Evolutionary conservation across 2,113 vertebrate genomes (phyloP).

Genomic region (Rhea americana): DNA sequence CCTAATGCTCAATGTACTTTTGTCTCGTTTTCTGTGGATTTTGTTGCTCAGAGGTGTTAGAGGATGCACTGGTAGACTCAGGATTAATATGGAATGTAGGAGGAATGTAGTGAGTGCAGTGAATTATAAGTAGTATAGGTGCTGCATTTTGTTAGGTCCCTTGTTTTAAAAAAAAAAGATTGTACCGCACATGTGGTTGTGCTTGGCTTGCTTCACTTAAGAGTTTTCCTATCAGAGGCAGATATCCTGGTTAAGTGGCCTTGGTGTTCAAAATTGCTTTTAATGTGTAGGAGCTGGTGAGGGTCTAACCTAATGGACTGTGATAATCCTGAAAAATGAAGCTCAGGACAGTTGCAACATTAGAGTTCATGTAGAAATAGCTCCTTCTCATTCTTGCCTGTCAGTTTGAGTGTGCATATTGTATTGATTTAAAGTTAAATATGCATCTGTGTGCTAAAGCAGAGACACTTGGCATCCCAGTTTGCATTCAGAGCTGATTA

Average conservation of each 20-base stretch:
- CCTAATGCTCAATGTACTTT: neutral
- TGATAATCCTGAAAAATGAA: too few relatives aligned
- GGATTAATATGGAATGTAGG: neutral
- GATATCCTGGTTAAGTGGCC: neutral
- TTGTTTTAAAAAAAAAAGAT: neutral
- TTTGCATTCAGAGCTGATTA: neutral
- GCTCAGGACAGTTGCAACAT: rapidly evolving
- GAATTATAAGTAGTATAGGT: neutral
- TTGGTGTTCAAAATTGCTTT: neutral
- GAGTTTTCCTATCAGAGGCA: neutral
- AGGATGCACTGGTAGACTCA: rapidly evolving
- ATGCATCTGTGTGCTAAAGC: neutral
- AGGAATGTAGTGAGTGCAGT: neutral
- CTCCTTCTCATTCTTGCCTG: neutral
- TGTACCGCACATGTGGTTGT: too few relatives aligned
- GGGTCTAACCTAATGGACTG: neutral
- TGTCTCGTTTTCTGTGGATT: neutral
- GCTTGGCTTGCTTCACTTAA: neutral
- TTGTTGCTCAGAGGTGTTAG: neutral
- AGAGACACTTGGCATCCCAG: rapidly evolving
- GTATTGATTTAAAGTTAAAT: neutral
- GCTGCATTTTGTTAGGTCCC: neutral
- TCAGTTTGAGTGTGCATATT: rapidly evolving
- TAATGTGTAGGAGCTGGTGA: rapidly evolving
- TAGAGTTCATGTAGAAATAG: neutral